These are phyloP conservation scores for Garra rufa DNA, from an alignment of 2,113 vertebrate species.

Conservation along the genomic window DNA sequence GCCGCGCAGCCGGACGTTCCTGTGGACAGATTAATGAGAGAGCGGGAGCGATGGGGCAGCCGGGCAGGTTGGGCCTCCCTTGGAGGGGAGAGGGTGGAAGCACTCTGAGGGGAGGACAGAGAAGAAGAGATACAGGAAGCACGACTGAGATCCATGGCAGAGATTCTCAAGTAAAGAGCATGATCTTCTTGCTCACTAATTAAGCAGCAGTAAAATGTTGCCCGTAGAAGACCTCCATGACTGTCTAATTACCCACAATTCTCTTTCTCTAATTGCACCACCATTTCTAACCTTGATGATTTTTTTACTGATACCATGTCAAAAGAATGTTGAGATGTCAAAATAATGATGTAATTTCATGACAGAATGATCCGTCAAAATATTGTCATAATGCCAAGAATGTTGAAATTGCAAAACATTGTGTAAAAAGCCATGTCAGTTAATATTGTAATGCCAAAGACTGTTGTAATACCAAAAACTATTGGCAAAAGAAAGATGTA, in stretches of 20 bases:
- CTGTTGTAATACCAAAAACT: not conserved
- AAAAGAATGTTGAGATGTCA: not conserved
- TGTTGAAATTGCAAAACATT: not conserved
- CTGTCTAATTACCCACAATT: not conserved
- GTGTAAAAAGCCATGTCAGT: too few species aligned
- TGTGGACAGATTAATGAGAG: conserved; percentile 68
- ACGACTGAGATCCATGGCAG: not conserved
- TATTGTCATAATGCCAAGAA: not conserved
- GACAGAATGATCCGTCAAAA: not conserved
- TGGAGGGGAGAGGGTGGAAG: conserved; percentile 17
- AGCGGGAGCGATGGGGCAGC: conserved; percentile 55
- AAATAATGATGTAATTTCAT: not conserved
- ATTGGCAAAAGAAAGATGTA: not conserved
- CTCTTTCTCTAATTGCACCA: not conserved
- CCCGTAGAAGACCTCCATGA: not conserved
- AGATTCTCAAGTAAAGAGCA: not conserved
- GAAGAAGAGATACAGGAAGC: conserved; percentile 62
- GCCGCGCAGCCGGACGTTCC: conserved; percentile 86
- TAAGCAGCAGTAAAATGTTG: not conserved
- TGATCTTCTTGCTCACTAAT: not conserved
- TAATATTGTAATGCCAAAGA: not conserved
- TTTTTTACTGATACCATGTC: not conserved
- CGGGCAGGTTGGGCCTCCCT: conserved; percentile 62
- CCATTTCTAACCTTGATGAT: not conserved
- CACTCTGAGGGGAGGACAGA: conserved; percentile 42